Conservation (phyloP, 1,140 invertebrate species). For the Drosophila obscura region DNA sequence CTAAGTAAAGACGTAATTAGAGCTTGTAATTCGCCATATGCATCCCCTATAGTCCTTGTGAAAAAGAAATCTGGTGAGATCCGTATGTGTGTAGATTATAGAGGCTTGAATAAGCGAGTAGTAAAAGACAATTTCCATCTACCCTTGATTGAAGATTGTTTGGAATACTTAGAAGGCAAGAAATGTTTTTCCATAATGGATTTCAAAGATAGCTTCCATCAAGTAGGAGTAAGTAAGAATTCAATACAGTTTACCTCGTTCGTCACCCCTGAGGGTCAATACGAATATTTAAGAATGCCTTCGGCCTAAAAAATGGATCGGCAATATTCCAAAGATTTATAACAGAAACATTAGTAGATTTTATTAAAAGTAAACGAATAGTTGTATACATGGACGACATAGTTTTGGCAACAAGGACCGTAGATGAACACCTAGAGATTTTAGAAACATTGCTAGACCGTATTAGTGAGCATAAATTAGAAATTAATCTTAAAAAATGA, state of each 20-base stretch:
- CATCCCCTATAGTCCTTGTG: neutral
- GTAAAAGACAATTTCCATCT: slow-evolving; percentile 1
- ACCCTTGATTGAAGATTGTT: slow-evolving; percentile 7
- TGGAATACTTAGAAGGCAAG: neutral
- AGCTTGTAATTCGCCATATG: neutral
- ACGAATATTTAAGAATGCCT: slow-evolving; percentile 2
- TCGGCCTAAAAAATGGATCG: neutral
- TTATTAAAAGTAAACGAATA: neutral
- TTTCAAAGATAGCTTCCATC: neutral
- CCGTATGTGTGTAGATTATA: neutral
- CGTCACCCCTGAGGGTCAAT: neutral
- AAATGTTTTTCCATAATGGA: too few relatives aligned
- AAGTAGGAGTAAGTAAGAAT: neutral
- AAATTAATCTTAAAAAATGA: slow-evolving; percentile 1
- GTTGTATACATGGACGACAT: too few relatives aligned
- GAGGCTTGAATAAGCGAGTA: slow-evolving; percentile 5
- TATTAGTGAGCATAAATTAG: slow-evolving; percentile 1
- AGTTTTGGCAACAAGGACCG: too few relatives aligned
- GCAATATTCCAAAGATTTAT: neutral
- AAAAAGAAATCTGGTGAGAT: neutral
- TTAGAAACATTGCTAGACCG: neutral
- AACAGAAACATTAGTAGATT: neutral
- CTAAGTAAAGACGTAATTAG: neutral
- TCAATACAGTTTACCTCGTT: neutral
- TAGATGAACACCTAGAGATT: neutral